Percentiles rank a stretch among this genome's conserved stretches.
Evolutionary conservation across 2,888 invertebrate genomes (phyloP).

Genomic region (Sympetrum striolatum): DNA sequence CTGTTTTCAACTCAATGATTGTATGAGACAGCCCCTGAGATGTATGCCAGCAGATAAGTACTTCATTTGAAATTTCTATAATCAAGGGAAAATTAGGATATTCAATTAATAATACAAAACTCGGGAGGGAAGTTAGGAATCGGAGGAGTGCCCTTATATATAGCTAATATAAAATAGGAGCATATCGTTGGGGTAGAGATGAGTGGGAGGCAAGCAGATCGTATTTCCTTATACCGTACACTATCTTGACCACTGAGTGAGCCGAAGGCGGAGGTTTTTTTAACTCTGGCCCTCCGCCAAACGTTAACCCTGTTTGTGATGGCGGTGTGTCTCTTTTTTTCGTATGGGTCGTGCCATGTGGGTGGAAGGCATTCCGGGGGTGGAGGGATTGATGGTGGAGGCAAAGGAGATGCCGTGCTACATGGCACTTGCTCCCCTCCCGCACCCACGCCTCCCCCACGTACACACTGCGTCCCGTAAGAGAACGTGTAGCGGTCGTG

Average conservation of each 20-base stretch:
- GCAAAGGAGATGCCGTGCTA: background rate
- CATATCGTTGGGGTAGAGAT: background rate
- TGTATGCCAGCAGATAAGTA: no score
- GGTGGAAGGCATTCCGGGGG: background rate
- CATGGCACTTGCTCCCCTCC: background rate
- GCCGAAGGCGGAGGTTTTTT: background rate
- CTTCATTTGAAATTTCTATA: no score
- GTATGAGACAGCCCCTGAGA: no score
- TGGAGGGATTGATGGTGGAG: background rate
- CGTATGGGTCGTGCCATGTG: background rate
- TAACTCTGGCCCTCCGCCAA: background rate
- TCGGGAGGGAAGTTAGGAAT: no score
- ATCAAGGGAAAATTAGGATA: no score
- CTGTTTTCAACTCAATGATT: no score
- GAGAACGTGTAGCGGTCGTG: background rate
- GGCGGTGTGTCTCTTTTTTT: background rate
- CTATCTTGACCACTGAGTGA: constrained; percentile 8
- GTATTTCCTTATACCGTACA: constrained; percentile 20
- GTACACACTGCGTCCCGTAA: background rate
- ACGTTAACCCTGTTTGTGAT: background rate
- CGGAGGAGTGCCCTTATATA: background rate
- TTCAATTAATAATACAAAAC: no score
- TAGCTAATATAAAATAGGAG: background rate
- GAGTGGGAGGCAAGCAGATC: background rate
- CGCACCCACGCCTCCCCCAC: background rate